Conservation (phyloP, 2,113 vertebrate species). For the Scalopus aquaticus region DNA sequence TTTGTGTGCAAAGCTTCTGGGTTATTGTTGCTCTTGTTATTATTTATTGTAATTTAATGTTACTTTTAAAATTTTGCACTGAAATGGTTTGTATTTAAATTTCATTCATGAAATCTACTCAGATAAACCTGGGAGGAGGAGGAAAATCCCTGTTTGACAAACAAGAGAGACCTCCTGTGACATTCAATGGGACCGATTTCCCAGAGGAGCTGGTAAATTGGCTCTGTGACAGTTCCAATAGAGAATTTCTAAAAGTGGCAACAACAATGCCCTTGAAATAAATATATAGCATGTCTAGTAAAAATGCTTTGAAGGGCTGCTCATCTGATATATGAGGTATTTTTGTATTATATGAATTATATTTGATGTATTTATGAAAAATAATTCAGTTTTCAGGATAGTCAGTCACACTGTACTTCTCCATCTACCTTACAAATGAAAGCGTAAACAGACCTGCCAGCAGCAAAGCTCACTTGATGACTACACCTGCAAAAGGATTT, state of each 20-base stretch:
- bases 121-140: neutral
- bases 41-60: neutral
- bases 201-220: neutral
- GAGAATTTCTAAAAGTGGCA: neutral
- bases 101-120: neutral
- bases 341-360: neutral
- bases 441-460: neutral
- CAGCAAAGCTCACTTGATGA: neutral
- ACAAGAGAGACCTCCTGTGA: neutral
- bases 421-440: neutral
- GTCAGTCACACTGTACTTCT: neutral
- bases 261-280: neutral
- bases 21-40: neutral
- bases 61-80: neutral
- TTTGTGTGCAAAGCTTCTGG: neutral
- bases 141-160: neutral
- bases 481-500: neutral
- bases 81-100: neutral
- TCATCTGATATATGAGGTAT: neutral
- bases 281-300: neutral
- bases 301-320: neutral
- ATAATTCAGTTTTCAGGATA: neutral
- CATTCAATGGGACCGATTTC: neutral
- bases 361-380: neutral
- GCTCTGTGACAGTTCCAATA: neutral